phyloP scores from a whole-genome alignment of 2,797 vertebrate genomes.

The Crocidura indochinensis region DNA sequence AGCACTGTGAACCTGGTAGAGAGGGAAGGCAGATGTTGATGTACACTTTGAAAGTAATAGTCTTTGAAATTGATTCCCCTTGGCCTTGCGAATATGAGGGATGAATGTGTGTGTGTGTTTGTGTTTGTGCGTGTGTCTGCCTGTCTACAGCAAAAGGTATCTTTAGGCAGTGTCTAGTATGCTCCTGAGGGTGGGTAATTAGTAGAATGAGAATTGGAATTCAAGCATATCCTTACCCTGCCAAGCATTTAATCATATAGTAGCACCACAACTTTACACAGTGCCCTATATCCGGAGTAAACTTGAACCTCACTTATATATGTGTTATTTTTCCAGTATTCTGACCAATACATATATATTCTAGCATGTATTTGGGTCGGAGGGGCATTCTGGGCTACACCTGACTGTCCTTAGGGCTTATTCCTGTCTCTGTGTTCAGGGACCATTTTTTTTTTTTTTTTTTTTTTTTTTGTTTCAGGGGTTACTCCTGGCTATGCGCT shows the following conservation, averaged over 20 bases:
- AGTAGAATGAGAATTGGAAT: constrained; percentile 19
- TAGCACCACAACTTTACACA: not conserved
- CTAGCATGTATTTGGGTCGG: not conserved
- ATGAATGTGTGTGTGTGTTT: too few species aligned
- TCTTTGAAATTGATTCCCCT: not conserved
- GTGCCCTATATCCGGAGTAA: not conserved
- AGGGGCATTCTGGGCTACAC: too few species aligned
- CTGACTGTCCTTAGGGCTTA: too few species aligned
- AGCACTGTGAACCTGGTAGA: not conserved
- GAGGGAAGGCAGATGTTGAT: constrained; percentile 23
- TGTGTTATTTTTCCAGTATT: not conserved
- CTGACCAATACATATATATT: constrained; percentile 20
- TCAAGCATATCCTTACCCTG: constrained; percentile 3
- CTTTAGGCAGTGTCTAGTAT: not conserved
- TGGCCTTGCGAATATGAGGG: not conserved
- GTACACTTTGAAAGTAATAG: not conserved
- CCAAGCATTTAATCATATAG: not conserved
- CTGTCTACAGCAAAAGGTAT: not conserved
- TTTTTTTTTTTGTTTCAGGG: too few species aligned
- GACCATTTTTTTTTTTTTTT: too few species aligned
- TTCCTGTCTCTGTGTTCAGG: too few species aligned
- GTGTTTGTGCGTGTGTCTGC: not conserved
- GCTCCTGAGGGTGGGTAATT: not conserved
- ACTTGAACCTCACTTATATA: not conserved
- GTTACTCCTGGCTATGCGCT: too few species aligned